Base-by-base conservation (phyloP, 2,113 vertebrate genomes). In the Apteryx owenii region DNA sequence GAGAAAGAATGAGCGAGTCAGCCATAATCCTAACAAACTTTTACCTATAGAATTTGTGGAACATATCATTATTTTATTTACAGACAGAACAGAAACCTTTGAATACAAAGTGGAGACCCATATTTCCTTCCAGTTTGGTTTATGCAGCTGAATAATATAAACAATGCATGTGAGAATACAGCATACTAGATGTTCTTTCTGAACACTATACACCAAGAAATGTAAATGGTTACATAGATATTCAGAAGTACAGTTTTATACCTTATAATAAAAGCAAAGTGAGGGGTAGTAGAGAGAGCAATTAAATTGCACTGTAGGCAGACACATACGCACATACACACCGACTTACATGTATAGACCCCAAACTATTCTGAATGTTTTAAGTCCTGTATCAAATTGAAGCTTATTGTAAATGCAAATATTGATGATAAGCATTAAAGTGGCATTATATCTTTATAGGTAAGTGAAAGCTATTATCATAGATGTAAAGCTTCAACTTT, bases 311-410 rank as follows among this genome's bases (percentile, higher is more conserved):
- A 36, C 51, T 31, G 26, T 42, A 40, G 62, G n/a, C 12, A 79
- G 54, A 28, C 29, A 48, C 6, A 7, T 64, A 36, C 20, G 26
- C 16, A 17, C 9, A 33, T 31, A 68, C 9, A 46, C 3, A 29
- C 9, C 12, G 12, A 50, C 7, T 28, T 16, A 1, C 9, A 15
- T 5, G 14, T 3, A 50, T 9, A 33, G 3, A 51, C 2, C 1
- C 8, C 2, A 19, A 2, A 1, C 62, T 69, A 62, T 85, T 79
- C 31, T 79, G 14, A 28, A 42, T 38, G 0, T 68, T 85, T 86
- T 13, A 80, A 71, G 19, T 26, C 7, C 19, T 54, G 6, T 17
- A 58, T 33, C 58, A 20, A 83, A 72, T 25, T 54, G 20, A 80
- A 91, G 9, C 1, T 17, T 80, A 33, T 6, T 25, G 3, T 50